phyloP scores from a whole-genome alignment of 2,797 vertebrate species.

The Enteromius thamalakanensis region DNA sequence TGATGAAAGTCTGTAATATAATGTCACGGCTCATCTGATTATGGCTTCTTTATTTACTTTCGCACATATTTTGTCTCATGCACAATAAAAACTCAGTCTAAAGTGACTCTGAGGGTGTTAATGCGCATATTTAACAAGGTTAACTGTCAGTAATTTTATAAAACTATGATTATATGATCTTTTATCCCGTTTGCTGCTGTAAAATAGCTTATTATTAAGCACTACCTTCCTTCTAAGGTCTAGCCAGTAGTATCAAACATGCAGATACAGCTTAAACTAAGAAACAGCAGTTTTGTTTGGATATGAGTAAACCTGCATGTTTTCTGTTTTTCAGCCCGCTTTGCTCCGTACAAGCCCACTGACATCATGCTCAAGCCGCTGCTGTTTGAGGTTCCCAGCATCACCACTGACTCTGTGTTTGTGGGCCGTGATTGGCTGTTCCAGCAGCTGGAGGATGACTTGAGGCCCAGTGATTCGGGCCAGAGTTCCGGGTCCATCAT shows the following conservation, averaged over 20 bases:
- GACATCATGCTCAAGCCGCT: conserved; percentile 98
- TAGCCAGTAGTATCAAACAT: not conserved
- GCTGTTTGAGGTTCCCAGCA: conserved; percentile 97
- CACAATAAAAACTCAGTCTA: not conserved
- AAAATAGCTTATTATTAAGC: not conserved
- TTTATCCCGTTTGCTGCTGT: not conserved
- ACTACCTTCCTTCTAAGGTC: not conserved
- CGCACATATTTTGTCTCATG: not conserved
- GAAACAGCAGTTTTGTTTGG: not conserved
- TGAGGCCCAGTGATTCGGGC: conserved; percentile 76
- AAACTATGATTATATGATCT: not conserved
- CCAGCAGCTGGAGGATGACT: conserved; percentile 84
- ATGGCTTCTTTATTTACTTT: not conserved
- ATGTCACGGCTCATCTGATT: not conserved
- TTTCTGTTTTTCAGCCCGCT: conserved; percentile 78
- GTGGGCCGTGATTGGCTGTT: conserved; percentile 98
- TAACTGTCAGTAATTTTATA: not conserved
- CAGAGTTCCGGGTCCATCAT: conserved; percentile 85
- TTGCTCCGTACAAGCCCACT: conserved; percentile 93
- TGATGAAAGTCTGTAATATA: conserved; percentile 1
- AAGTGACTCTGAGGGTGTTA: not conserved
- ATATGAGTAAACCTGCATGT: not conserved
- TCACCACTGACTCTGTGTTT: conserved; percentile 97
- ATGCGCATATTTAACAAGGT: not conserved
- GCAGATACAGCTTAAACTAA: not conserved